Evolutionary conservation across 2,797 vertebrate genomes (phyloP), one percentile per base, ranked within the genome.

Genomic region (Urophycis tenuis): DNA sequence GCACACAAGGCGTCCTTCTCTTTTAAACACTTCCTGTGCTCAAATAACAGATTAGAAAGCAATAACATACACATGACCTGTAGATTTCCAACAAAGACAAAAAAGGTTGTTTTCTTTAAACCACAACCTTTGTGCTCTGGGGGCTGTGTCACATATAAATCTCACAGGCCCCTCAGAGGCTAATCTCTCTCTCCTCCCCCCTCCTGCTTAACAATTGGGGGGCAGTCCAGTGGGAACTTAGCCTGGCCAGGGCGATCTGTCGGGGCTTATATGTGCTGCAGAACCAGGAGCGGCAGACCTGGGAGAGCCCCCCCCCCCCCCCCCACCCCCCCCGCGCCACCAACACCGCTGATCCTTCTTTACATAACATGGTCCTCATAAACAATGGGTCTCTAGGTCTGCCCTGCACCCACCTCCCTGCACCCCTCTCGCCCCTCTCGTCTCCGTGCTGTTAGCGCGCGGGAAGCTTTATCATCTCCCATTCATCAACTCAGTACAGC

Each of bases 401-500:
- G 53, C 22, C 53, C 6, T 60, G 53, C 53, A 60, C 22, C 53
- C 15, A n/a, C 53, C 22, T 17, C 22, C 22, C n/a, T n/a, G n/a
- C n/a, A n/a, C n/a, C 53, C 22, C 22, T 19, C 22, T 19, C 45
- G 6, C 45, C 22, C 53, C 53, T 60, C 53, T 60, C 53, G 22
- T 60, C 53, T 60, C 53, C 22, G 19, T 22, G 9, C 53, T 80
- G 60, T 75, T 75, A 78, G 72, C 53, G n/a, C n/a, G 72, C 1
- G 45, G 45, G 76, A 64, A 4, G 69, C 77, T 33, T 77, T 70
- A 76, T 45, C 76, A n/a, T 60, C 70, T 2, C 19, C 60, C 74
- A 72, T 85, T 72, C 76, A 85, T 83, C 77, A 87, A 8, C 2
- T 82, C 74, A 5, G 39, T 76, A 49, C 39, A 1, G 45, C 69